These are phyloP conservation scores for Nannoperca australis DNA, from an alignment of 2,797 vertebrate species.

Conservation along the genomic window DNA sequence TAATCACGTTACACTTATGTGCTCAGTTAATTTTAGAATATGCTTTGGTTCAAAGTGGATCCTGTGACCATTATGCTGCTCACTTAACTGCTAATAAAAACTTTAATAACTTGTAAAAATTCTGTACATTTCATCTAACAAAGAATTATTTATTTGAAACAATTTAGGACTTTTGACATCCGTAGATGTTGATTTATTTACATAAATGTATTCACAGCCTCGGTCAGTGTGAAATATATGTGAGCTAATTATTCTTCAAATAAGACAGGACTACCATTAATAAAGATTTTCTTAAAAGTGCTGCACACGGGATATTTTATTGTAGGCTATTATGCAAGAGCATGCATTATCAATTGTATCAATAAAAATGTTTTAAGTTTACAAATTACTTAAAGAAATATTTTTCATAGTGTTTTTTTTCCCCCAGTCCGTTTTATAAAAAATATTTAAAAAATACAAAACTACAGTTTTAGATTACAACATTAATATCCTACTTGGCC, in stretches of 20 bases:
- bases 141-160: not conserved
- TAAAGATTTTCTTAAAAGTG: not conserved
- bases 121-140: not conserved
- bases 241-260: not conserved
- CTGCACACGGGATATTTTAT: not conserved
- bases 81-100: not conserved
- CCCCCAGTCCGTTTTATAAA: not conserved
- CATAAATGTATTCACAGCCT: not conserved
- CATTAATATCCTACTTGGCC: not conserved
- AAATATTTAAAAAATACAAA: not conserved
- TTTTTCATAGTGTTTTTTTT: not conserved
- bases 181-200: not conserved
- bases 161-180: not conserved
- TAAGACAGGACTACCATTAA: not conserved
- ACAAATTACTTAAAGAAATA: not conserved
- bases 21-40: not conserved
- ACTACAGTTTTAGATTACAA: not conserved
- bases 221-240: not conserved
- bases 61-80: not conserved
- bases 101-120: not conserved
- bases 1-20: not conserved
- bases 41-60: not conserved
- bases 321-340: not conserved
- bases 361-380: not conserved
- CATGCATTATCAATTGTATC: not conserved